A percentile compares a stretch with the other conserved stretches of the same genome.
phyloP scores from a whole-genome alignment of 2,888 invertebrate genomes.

The Allygus modestus region DNA sequence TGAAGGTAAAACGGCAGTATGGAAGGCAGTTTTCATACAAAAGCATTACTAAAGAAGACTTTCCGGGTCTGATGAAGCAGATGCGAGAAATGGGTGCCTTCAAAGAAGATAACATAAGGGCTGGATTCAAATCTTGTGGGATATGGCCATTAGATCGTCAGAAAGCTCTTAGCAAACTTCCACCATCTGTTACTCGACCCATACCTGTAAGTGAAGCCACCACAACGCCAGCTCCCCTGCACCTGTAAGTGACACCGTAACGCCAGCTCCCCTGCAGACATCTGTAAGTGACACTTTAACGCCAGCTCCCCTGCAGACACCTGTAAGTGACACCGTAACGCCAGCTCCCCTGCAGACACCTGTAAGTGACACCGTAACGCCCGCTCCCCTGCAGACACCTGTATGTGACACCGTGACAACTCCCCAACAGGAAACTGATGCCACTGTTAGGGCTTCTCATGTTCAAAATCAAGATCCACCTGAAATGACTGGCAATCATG shows the following conservation, averaged over 20 bases:
- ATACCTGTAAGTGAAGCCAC: background rate
- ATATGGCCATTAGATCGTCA: conserved; percentile 13
- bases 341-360: background rate
- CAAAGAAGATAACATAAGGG: background rate
- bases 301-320: background rate
- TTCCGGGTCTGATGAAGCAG: conserved; percentile 11
- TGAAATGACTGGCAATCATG: background rate
- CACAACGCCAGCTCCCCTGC: background rate
- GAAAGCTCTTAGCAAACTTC: conserved; percentile 3
- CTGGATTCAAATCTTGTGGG: conserved; percentile 38
- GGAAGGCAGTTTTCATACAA: background rate
- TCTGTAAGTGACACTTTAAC: background rate
- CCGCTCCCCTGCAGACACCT: background rate
- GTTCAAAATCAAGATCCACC: background rate
- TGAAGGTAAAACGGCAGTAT: conserved; percentile 16
- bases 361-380: no score
- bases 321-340: background rate
- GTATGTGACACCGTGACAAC: background rate
- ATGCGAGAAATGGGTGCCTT: conserved; percentile 6
- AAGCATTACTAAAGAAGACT: conserved; percentile 16
- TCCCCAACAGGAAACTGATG: background rate
- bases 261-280: background rate
- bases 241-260: background rate
- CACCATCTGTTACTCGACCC: background rate
- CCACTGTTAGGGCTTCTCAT: background rate